Conservation (phyloP, 1,140 invertebrate genomes). For the Trichonephila inaurata region DNA sequence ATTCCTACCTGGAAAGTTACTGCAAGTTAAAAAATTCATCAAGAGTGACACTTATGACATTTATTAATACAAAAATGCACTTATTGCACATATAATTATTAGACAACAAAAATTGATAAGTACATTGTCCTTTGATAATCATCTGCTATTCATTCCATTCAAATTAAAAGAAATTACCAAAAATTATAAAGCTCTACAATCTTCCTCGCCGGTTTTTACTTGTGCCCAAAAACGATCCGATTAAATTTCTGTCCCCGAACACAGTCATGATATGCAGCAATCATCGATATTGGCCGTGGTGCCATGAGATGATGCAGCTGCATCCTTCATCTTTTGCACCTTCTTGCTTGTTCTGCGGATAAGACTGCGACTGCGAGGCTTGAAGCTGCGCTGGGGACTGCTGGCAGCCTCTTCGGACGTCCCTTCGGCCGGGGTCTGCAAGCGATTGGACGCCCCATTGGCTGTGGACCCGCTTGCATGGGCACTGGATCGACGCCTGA, state of each 20-base stretch:
- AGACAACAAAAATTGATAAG: background rate
- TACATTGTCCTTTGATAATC: background rate
- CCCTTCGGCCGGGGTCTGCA: slow-evolving; percentile 76
- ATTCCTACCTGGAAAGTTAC: background rate
- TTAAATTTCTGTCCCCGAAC: background rate
- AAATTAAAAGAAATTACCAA: background rate
- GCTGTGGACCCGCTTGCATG: slow-evolving; percentile 82
- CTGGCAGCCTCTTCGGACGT: slow-evolving; percentile 79
- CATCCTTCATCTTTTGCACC: slow-evolving; percentile 82
- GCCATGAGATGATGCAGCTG: slow-evolving; percentile 49
- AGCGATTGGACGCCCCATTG: slow-evolving; percentile 78
- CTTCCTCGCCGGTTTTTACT: background rate
- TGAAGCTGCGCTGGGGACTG: slow-evolving; percentile 81
- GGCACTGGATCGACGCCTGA: slow-evolving; percentile 88
- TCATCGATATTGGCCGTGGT: slow-evolving; percentile 72
- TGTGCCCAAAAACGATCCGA: background rate
- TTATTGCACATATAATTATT: background rate
- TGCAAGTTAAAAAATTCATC: background rate
- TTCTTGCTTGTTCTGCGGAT: slow-evolving; percentile 90
- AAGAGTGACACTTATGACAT: background rate
- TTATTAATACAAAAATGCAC: background rate
- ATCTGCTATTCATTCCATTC: background rate
- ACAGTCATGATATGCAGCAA: slow-evolving; percentile 69
- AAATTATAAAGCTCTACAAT: slow-evolving; percentile 20
- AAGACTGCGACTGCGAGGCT: slow-evolving; percentile 87